Base-by-base conservation (phyloP, 2,888 invertebrate species). In the Phyllotreta cruciferae region DNA sequence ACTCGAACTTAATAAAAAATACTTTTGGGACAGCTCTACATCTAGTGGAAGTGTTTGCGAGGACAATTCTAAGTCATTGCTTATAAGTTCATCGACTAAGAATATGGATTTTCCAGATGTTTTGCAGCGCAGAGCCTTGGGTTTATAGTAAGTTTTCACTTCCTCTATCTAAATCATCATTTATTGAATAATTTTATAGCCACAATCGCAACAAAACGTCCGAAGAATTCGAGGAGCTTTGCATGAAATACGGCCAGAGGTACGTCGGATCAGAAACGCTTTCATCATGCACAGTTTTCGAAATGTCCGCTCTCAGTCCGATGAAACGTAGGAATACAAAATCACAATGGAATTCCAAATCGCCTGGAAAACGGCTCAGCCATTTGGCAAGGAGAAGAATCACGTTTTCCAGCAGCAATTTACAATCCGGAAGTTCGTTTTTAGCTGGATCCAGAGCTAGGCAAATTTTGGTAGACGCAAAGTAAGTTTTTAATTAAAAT, bases 211-310 rank as follows among this genome's bases (percentile, higher is more conserved):
- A 87, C 68, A 86, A 83, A 74, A 81, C 86, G 9, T 86, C 90
- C 0, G 92, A 93, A 77, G 88, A 88, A 73, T 85, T 89, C 69
- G 92, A 92, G 76, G 80, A 84, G 64, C 80, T 91, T 9, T 85
- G 87, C 38, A 78, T 87, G 62, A 87, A 87, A 62, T 88, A 90
- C 69, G 85, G 86, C 50, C 88, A 90, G 69, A 85, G 92, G 64
- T 92, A 86, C 75, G 85, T 93, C 55, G 90, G 91, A 1, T 86
- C 85, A 0, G 92, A 93, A 79, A 92, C 92, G 0, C 88, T 90
- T 64, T 89, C 90, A 70, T 87, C 79, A 9, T 85, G 85, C 70
- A 88, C 85, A 54, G 81, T 87, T 10, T 88, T 88, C 75, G 86
- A 86, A 1, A 79, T 84, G 61, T 82, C 84, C 0, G 87, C 88